phyloP scores from a whole-genome alignment of 2,797 vertebrate species.

The Capromys pilorides region DNA sequence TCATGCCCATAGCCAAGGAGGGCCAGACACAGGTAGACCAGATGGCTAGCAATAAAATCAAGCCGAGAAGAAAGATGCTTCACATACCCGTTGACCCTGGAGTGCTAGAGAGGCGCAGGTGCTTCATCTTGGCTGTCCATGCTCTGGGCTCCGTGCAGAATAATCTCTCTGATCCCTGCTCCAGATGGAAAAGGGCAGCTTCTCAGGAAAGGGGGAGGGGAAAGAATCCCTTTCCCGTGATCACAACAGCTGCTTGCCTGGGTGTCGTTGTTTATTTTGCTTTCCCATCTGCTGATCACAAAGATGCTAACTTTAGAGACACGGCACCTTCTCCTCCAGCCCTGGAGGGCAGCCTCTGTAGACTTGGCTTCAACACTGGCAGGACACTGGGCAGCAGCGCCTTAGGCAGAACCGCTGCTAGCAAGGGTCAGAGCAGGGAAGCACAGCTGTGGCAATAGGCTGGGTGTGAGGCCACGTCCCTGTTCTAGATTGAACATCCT shows the following conservation, averaged over 20 bases:
- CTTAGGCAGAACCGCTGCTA: accelerated
- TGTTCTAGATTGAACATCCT: not conserved
- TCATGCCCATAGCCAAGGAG: slow-evolving; percentile 55
- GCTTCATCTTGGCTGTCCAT: not conserved
- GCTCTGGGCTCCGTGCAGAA: not conserved
- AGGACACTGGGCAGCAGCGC: not conserved
- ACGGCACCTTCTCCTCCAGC: not conserved
- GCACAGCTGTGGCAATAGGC: not conserved
- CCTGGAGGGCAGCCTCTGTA: not conserved
- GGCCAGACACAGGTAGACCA: not conserved
- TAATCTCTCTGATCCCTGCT: not conserved
- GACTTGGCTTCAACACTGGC: not conserved
- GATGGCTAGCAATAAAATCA: not conserved
- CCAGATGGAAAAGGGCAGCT: not conserved
- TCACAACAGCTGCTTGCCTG: slow-evolving; percentile 27
- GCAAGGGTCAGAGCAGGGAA: not conserved
- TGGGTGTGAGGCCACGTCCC: not conserved
- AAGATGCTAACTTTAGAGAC: slow-evolving; percentile 44
- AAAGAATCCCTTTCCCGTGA: not conserved
- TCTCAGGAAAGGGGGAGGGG: not conserved
- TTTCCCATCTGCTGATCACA: not conserved
- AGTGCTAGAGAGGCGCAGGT: accelerated
- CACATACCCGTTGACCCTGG: accelerated
- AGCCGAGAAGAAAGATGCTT: no score
- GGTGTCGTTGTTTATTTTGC: slow-evolving; percentile 38